phyloP scores from a whole-genome alignment of 2,888 invertebrate genomes.

The Andrena bicolor region DNA sequence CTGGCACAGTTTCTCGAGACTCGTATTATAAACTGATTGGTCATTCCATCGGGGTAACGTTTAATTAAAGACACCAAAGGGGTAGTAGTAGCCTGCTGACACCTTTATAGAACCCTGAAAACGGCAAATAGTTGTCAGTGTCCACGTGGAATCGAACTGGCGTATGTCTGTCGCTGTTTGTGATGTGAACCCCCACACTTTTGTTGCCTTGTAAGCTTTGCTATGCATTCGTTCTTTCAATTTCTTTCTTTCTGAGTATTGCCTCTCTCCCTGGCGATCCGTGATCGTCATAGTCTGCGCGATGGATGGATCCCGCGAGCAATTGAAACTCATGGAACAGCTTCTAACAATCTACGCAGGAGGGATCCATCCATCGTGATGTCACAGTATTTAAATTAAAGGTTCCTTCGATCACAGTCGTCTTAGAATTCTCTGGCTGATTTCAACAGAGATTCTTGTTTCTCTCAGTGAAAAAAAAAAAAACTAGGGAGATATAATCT shows the following conservation, averaged over 20 bases:
- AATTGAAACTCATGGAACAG: background rate
- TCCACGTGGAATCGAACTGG: constrained; percentile 47
- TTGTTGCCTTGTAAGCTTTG: constrained; percentile 68
- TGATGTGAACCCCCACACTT: constrained; percentile 59
- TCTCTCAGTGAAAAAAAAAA: background rate
- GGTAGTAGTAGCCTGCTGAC: background rate
- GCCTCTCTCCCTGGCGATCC: constrained; percentile 34
- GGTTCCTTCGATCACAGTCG: constrained; percentile 40
- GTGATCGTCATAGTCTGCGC: constrained; percentile 38
- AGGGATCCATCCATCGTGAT: constrained; percentile 40
- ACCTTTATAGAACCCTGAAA: background rate
- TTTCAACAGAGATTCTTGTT: no score
- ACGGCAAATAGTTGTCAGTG: constrained; percentile 42
- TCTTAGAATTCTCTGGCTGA: background rate
- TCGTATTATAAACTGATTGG: background rate
- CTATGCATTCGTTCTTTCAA: constrained; percentile 65
- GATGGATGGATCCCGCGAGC: constrained; percentile 26
- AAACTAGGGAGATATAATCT: background rate
- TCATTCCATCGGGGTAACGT: background rate
- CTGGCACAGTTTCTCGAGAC: background rate
- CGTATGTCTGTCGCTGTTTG: constrained; percentile 60
- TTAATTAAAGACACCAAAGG: background rate
- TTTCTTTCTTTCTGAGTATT: constrained; percentile 58
- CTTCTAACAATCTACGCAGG: no score
- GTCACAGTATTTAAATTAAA: constrained; percentile 14